Evolutionary conservation across 2,113 vertebrate species (phyloP).

Genomic region (Machaerirhynchus nigripectus): DNA sequence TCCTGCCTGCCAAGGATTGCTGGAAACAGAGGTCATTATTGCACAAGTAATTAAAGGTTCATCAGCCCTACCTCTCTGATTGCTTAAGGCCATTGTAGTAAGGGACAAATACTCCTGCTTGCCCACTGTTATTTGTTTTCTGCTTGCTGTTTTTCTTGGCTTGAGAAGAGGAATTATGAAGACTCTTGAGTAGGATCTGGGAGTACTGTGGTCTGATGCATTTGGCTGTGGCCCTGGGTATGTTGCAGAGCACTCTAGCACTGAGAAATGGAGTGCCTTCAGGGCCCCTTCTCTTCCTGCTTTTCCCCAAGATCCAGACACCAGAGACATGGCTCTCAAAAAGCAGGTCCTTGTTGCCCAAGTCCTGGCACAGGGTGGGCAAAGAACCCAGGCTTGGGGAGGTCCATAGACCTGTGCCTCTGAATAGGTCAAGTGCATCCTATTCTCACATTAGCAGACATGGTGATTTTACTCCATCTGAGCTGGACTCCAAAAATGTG

Average conservation of each 20-base stretch:
- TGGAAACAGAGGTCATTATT: slow-evolving; percentile 48
- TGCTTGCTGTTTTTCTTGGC: slow-evolving; percentile 67
- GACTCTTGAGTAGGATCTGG: slow-evolving; percentile 34
- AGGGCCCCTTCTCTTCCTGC: neutral
- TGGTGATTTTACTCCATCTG: neutral
- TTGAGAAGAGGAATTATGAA: slow-evolving; percentile 36
- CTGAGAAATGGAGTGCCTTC: neutral
- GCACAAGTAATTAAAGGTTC: slow-evolving; percentile 64
- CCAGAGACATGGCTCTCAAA: neutral
- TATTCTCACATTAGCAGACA: neutral
- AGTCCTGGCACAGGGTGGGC: neutral
- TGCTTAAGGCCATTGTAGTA: slow-evolving; percentile 64
- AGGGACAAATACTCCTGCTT: slow-evolving; percentile 58
- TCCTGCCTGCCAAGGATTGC: slow-evolving; percentile 53
- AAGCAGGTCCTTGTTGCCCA: neutral
- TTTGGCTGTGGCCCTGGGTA: slow-evolving; percentile 46
- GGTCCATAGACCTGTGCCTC: neutral
- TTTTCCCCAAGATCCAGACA: neutral
- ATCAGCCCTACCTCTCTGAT: slow-evolving; percentile 57
- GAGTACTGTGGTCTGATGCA: slow-evolving; percentile 35
- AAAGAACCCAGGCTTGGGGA: neutral
- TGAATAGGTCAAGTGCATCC: neutral
- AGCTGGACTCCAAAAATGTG: neutral
- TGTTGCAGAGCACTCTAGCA: neutral
- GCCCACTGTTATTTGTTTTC: slow-evolving; percentile 63